Percentiles rank a stretch among this genome's conserved stretches.
phyloP scores from a whole-genome alignment of 2,888 invertebrate species.

The Agapostemon virescens region DNA sequence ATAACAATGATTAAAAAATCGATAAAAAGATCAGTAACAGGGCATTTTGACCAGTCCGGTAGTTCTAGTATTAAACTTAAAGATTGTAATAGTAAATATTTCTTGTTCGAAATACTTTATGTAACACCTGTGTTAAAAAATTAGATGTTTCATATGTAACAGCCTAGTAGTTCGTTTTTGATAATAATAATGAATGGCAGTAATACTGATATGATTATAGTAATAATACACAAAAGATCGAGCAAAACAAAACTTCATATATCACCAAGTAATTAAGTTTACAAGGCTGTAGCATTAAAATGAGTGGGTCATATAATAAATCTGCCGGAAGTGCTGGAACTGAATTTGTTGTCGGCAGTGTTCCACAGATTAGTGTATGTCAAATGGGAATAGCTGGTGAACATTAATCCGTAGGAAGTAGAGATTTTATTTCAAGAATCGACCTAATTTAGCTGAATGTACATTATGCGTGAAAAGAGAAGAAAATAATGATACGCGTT shows the following conservation, averaged over 20 bases:
- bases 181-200: background rate
- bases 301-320: constrained; percentile 1
- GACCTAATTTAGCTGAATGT: background rate
- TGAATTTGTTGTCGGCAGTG: constrained; percentile 2
- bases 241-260: background rate
- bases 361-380: constrained; percentile 5
- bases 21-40: too few relatives aligned
- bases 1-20: too few relatives aligned
- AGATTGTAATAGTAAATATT: too few relatives aligned
- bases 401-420: constrained; percentile 1
- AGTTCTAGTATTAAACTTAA: too few relatives aligned
- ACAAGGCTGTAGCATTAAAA: constrained; percentile 5
- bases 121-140: too few relatives aligned
- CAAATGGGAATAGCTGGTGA: constrained; percentile 5
- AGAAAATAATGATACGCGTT: background rate
- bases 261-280: background rate
- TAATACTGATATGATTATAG: background rate
- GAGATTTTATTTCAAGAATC: constrained; percentile 5
- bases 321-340: background rate
- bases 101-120: too few relatives aligned
- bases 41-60: too few relatives aligned
- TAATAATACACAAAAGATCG: background rate
- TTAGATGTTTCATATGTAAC: too few relatives aligned
- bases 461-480: background rate
- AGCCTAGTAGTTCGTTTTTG: too few relatives aligned